Percentiles rank a stretch among this genome's conserved stretches.
phyloP scores from a whole-genome alignment of 2,113 vertebrate species.

The Pycnonotus jocosus region DNA sequence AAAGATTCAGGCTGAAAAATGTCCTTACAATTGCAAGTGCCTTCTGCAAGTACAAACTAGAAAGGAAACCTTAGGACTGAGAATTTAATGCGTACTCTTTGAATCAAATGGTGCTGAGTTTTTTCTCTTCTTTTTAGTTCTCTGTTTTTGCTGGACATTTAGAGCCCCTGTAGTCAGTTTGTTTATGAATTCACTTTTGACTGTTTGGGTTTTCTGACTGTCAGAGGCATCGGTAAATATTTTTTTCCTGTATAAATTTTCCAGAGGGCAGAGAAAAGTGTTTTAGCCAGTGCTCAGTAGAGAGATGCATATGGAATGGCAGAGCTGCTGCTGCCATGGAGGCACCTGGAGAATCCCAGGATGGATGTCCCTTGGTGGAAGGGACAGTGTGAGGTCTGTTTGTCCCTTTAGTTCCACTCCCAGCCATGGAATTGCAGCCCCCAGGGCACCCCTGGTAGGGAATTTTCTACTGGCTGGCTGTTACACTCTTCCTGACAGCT shows the following conservation, averaged over 20 bases:
- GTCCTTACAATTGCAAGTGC: background rate
- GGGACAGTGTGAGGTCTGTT: background rate
- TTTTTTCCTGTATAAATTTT: background rate
- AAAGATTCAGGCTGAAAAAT: constrained; percentile 14
- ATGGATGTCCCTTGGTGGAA: background rate
- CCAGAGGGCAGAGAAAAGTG: background rate
- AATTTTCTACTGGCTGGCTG: background rate
- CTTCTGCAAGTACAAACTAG: background rate
- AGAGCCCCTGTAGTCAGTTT: background rate
- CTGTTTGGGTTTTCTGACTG: background rate
- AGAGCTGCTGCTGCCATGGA: background rate
- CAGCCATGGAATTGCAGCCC: background rate
- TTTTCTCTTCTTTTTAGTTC: background rate
- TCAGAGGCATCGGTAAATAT: background rate
- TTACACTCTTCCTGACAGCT: background rate
- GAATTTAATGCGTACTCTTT: background rate
- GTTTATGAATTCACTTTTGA: background rate
- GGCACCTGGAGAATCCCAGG: background rate
- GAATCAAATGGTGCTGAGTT: background rate
- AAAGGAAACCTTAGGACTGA: background rate
- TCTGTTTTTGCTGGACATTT: background rate
- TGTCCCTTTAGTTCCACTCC: background rate
- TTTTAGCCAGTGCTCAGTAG: background rate
- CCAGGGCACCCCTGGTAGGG: background rate
- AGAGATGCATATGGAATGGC: background rate